Evolutionary conservation across 92 coral and sea anemone genomes (phyloP).

Genomic region (Plumapathes pennacea): DNA sequence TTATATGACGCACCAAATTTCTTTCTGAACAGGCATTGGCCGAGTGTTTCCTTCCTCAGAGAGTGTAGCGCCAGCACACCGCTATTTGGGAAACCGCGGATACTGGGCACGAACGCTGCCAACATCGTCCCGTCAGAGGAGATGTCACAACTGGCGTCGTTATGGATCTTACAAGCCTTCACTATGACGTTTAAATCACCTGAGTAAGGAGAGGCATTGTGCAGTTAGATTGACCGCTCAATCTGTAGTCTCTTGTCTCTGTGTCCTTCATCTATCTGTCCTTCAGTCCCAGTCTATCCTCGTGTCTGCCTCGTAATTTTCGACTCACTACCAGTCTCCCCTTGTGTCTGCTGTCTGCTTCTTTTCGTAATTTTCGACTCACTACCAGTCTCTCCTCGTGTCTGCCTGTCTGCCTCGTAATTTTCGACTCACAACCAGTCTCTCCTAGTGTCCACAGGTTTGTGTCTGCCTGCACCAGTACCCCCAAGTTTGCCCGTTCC

Average conservation of each 20-base stretch:
- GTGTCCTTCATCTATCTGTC: too few relatives aligned
- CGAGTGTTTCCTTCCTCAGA: slow-evolving; percentile 56
- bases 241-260: background rate
- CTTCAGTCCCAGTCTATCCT: background rate
- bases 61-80: slow-evolving; percentile 84
- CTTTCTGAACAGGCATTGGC: slow-evolving; percentile 83
- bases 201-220: too few relatives aligned
- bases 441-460: too few relatives aligned
- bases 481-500: background rate
- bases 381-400: background rate
- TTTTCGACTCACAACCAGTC: too few relatives aligned
- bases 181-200: slow-evolving; percentile 62
- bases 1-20: slow-evolving; percentile 63
- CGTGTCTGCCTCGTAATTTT: too few relatives aligned
- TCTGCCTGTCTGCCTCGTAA: background rate
- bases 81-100: slow-evolving; percentile 69
- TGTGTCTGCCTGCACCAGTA: too few relatives aligned
- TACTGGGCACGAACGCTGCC: slow-evolving; percentile 87
- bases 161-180: slow-evolving; percentile 84
- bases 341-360: background rate
- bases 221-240: too few relatives aligned
- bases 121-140: slow-evolving; percentile 79
- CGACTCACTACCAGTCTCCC: background rate
- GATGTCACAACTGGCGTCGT: slow-evolving; percentile 87
- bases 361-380: too few relatives aligned